Conservation (phyloP, 2,888 invertebrate genomes). For the Agelastica alni region DNA sequence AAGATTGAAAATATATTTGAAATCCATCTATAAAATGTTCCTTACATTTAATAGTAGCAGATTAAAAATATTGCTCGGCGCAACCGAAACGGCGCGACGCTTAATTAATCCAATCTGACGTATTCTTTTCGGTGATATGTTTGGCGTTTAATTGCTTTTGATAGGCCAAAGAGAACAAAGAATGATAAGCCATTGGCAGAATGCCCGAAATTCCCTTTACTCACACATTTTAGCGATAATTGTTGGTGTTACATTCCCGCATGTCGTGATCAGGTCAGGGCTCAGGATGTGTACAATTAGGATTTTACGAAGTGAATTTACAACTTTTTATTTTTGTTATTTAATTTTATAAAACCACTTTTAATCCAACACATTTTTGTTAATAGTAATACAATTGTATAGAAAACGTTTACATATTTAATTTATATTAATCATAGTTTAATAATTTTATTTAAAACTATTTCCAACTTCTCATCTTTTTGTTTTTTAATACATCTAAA, state of each 20-base stretch:
- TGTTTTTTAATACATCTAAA: too few species aligned
- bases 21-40: conserved; percentile 28
- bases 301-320: too few species aligned
- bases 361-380: too few species aligned
- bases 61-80: conserved; percentile 12
- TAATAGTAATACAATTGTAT: too few species aligned
- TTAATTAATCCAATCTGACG: conserved; percentile 14
- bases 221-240: conserved; percentile 24
- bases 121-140: conserved; percentile 23
- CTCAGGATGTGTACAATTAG: too few species aligned
- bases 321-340: too few species aligned
- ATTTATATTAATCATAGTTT: too few species aligned
- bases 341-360: too few species aligned
- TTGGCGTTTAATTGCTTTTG: conserved; percentile 32
- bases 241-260: not conserved
- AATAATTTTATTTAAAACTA: too few species aligned
- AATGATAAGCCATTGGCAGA: conserved; percentile 26
- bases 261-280: not conserved
- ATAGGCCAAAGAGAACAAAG: conserved; percentile 24
- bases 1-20: conserved; percentile 27
- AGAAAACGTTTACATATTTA: too few species aligned
- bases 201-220: conserved; percentile 16
- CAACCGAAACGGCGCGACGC: conserved; percentile 1
- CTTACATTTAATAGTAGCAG: conserved; percentile 24
- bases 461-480: too few species aligned